Base-by-base conservation (phyloP, 2,888 invertebrate species). In the Melanargia galathea region DNA sequence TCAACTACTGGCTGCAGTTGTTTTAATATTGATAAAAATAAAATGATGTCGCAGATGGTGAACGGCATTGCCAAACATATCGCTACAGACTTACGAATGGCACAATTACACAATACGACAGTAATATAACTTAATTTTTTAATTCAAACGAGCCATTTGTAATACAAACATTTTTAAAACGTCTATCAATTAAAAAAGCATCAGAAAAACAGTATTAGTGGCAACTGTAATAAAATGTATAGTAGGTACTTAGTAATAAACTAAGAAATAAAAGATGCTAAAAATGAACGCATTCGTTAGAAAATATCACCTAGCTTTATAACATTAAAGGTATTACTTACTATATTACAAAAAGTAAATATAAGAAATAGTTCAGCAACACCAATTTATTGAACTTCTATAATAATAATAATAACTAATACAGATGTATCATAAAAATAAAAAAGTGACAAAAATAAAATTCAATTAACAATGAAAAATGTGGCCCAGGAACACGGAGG, bases 321-420 rank as follows among this genome's bases (percentile, higher is more conserved):
- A 77, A 80, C 81, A 84, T 80, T 82, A 84, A 85, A 82, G n/a
- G 83, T 84, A 86, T n/a, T 83, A 83, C 81, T 83, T 82, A 83
- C 75, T 83, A 84, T 83, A 75, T 83, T 82, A 85, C 80, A 85
- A 84, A 68, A 65, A 76, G 80, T 78, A 79, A 83, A 86, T 84
- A n/a, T n/a, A n/a, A 87, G 83, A 81, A 82, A 82, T 81, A 82
- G 78, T 74, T 83, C 82, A 82, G 83, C 75, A 80, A 83, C 82
- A 82, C 77, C 81, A 79, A 80, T 56, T 63, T 40, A 30, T 46
- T 55, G 60, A 81, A 81, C 81, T 60, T 64, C 22, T 75, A 79
- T 75, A 80, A 73, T 43, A 10, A 40, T 40, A 40, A 43, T 18
- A 43, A 43, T 40, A 16, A 43, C 76, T 78, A 80, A 79, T 73